Evolutionary conservation across 2,797 vertebrate genomes (phyloP), one percentile per base, ranked within the genome.

Genomic region (Anniella stebbinsi): DNA sequence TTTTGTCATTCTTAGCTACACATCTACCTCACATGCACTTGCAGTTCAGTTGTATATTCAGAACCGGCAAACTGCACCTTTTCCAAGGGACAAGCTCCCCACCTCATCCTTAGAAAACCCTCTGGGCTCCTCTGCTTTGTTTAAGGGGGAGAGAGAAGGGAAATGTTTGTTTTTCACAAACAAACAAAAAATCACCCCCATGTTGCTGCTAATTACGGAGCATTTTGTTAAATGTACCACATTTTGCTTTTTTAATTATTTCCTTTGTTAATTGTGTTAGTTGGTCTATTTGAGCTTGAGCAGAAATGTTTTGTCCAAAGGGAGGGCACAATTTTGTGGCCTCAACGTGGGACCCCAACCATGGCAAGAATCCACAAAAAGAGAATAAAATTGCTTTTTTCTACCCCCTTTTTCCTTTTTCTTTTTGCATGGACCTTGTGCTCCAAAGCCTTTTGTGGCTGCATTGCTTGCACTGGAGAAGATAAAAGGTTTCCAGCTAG

Each of bases 11-110:
- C 89, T 90, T 93, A 57, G 87, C 93, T 87, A 87, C 86, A 95
- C 90, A 92, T 88, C 96, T 96, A 94, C 96, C 96, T 96, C 95
- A 94, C 90, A 88, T 54, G 85, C 73, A 57, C 89, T 90, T 83
- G 86, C 89, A 90, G 86, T 90, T 90, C 89, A 90, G 87, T 83
- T 70, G 48, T 83, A 57, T 48, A 84, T 54, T 80, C 86, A 4
- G 86, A 90, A 90, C 86, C 78, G 89, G 80, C 72, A 77, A 87
- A 77, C 80, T 69, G 89, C 89, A 90, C 89, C 80, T 90, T 90
- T 86, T 84, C 86, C 89, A 87, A 83, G 89, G 86, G 89, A 78
- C 73, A 70, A 57, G 72, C 48, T 90, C 80, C 80, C 70, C 86
- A 69, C 78, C 85, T 83, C 63, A 70, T 54, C 89, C 80, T 69